Evolutionary conservation across 2,797 vertebrate genomes (phyloP), one percentile per base, ranked within the genome.

Genomic region (Halcyon chelicuti): DNA sequence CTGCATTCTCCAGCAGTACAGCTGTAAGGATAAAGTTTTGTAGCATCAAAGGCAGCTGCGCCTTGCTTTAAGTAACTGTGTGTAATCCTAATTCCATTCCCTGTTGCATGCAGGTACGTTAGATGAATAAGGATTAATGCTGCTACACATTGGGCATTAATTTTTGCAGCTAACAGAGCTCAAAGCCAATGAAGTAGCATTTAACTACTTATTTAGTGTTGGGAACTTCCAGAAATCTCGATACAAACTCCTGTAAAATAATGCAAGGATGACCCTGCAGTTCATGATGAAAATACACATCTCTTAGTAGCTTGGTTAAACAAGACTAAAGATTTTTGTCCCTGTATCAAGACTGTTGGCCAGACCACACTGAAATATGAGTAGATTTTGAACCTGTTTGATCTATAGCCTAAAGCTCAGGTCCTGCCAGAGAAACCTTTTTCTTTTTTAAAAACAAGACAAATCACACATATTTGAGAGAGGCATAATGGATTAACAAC

Each of bases 361-460:
- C 92, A 97, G 91, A 94, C 93, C 90, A 92, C 91, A 79, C 3
- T 93, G 92, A 92, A 94, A 91, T 71, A 79, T n/a, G 60, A 93
- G 47, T 71, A 75, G 57, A 90, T 55, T 82, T 89, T 76, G 52
- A 93, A 94, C 89, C 76, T 84, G 66, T 90, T 94, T 96, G 76
- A 94, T 89, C 92, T 79, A 62, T 19, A 91, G 77, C 54, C 54
- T 92, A 81, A 84, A 87, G 33, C 61, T 66, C 47, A 74, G 40
- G 39, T 73, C 28, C 49, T 88, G 95, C 95, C 96, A 97, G 91
- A 73, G 61, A 95, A 97, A 96, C 95, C 57, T 33, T 73, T 77
- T 73, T 62, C 44, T 46, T 46, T 22, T 85, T 25, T 57, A 18
- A 10, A 63, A 42, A 37, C 51, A 21, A 11, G 65, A 33, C 5